Percentiles rank a stretch among this genome's conserved stretches.
These are phyloP conservation scores for Micromussa lordhowensis DNA, from an alignment of 92 coral and sea anemone genomes.

Conservation along the genomic window DNA sequence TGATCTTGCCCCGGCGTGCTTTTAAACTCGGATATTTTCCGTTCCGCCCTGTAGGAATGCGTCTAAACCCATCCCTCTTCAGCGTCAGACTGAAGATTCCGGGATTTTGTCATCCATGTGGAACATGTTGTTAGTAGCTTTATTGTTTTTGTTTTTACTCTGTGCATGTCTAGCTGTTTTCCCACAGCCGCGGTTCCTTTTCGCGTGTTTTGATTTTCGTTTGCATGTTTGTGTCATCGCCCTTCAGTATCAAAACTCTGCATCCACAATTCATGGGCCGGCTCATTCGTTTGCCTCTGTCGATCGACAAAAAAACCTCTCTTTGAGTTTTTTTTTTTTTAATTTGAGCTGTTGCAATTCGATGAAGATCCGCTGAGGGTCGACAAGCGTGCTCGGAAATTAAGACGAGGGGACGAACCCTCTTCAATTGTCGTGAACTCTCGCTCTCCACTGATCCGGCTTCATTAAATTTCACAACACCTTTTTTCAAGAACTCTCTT, in stretches of 20 bases:
- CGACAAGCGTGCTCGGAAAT: too few relatives aligned
- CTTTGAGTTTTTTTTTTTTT: too few relatives aligned
- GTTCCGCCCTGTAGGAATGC: constrained; percentile 58
- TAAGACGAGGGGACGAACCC: too few relatives aligned
- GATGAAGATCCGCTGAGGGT: too few relatives aligned
- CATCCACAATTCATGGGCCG: too few relatives aligned
- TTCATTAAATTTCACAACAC: too few relatives aligned
- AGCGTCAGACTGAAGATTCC: constrained; percentile 30
- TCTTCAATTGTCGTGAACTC: not conserved
- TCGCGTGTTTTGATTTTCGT: not conserved
- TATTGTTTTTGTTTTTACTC: constrained; percentile 3
- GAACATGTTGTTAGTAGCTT: constrained; percentile 71
- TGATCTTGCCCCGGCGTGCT: not conserved
- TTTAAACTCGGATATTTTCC: constrained; percentile 5
- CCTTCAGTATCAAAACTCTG: not conserved
- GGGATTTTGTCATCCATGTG: constrained; percentile 67
- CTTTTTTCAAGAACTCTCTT: too few relatives aligned
- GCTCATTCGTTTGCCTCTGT: too few relatives aligned
- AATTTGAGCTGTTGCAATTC: too few relatives aligned
- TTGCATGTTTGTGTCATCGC: not conserved
- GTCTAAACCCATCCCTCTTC: constrained; percentile 41
- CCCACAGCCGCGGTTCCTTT: not conserved
- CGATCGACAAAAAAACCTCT: too few relatives aligned
- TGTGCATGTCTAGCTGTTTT: not conserved
- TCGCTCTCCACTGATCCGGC: not conserved